Percentiles rank a stretch among this genome's conserved stretches.
phyloP scores from a whole-genome alignment of 2,113 vertebrate genomes.

The Rousettus leschenaultii region DNA sequence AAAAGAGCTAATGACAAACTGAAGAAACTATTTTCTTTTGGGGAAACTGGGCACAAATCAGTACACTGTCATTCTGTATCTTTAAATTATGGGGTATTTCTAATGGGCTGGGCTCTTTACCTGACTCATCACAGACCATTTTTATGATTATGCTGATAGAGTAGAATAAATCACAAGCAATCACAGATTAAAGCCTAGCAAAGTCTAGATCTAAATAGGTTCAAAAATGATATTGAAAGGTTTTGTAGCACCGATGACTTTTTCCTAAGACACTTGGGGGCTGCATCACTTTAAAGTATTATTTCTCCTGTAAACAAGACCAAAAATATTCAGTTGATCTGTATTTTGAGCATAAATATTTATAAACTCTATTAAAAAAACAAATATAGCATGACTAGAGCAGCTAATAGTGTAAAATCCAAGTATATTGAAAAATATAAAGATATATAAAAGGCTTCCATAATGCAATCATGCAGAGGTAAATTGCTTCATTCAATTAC shows the following conservation, averaged over 20 bases:
- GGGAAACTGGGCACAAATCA: conserved; percentile 38
- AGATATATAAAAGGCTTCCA: conserved; percentile 74
- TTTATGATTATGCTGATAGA: conserved; percentile 46
- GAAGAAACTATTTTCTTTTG: conserved; percentile 15
- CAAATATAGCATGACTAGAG: conserved; percentile 67
- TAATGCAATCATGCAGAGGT: conserved; percentile 69
- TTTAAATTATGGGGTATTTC: conserved; percentile 45
- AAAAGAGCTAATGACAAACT: conserved; percentile 29
- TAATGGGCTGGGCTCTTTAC: background rate
- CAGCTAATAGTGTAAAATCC: conserved; percentile 71
- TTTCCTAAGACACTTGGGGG: conserved; percentile 74
- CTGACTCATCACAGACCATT: background rate
- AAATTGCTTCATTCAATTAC: conserved; percentile 66
- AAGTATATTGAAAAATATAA: conserved; percentile 74
- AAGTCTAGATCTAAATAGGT: conserved; percentile 36
- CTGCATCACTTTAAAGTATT: conserved; percentile 69
- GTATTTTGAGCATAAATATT: conserved; percentile 74
- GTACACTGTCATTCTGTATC: conserved; percentile 27
- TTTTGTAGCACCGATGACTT: conserved; percentile 74
- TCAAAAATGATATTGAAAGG: conserved; percentile 59
- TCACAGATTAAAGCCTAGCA: conserved; percentile 50
- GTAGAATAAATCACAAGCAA: conserved; percentile 46
- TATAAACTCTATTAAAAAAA: conserved; percentile 72
- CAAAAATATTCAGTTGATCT: conserved; percentile 72
- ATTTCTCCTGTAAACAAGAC: conserved; percentile 72